Evolutionary conservation across 2,113 vertebrate genomes (phyloP).

Genomic region (Plestiodon gilberti): DNA sequence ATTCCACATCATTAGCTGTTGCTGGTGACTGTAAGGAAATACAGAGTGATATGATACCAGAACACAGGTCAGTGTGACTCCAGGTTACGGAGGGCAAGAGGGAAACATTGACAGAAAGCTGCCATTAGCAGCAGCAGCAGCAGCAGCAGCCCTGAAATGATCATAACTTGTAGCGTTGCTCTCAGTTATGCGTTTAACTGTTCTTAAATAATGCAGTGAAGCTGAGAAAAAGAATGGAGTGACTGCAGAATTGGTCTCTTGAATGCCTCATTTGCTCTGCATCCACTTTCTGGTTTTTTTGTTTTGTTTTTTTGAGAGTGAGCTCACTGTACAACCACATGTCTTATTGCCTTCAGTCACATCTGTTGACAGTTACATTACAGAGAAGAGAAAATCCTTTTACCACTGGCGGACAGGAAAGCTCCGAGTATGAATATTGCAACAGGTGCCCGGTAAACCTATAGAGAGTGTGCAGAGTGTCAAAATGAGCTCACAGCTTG

Average conservation of each 20-base stretch:
- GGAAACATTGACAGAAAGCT: background rate
- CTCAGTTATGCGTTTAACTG: background rate
- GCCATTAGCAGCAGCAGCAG: background rate
- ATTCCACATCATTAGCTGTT: too few species aligned
- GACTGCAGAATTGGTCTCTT: background rate
- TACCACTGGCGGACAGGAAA: conserved; percentile 28
- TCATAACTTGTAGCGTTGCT: background rate
- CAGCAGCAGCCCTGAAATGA: background rate
- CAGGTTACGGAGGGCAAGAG: background rate
- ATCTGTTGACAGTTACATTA: conserved; percentile 52
- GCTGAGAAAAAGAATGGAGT: too few species aligned
- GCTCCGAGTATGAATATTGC: conserved; percentile 55
- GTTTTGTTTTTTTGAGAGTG: accelerated
- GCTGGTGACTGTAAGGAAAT: background rate
- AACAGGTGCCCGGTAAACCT: conserved; percentile 54
- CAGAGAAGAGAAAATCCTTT: conserved; percentile 25
- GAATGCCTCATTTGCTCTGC: background rate
- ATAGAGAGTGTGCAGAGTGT: conserved; percentile 48
- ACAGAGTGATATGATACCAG: background rate
- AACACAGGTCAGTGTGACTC: background rate
- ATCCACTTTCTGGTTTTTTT: accelerated
- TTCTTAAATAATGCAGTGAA: background rate
- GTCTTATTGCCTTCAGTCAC: conserved; percentile 53
- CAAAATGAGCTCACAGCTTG: conserved; percentile 54
- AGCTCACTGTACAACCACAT: conserved; percentile 24